Evolutionary conservation across 2,888 invertebrate genomes (phyloP), one percentile per base, ranked within the genome.

Genomic region (Dicycla oo): DNA sequence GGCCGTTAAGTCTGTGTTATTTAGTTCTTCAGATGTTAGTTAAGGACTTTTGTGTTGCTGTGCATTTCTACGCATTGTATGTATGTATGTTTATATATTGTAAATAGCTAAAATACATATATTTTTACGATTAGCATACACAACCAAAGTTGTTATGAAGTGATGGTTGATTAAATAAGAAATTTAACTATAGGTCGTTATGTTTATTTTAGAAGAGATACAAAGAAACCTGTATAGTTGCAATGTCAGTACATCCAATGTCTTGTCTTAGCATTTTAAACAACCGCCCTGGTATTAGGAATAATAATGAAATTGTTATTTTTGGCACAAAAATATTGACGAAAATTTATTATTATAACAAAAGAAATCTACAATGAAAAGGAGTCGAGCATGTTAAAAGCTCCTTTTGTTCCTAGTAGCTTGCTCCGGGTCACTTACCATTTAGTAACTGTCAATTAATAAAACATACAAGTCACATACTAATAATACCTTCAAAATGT

Each of bases 101-200:
- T 96, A 96, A 93, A 96, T 96, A 96, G 94, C 92, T 95, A 94
- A 94, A 94, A 92, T 94, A 95, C 94, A 93, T 89, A 95, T 96
- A 96, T 96, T 96, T 96, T 96, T 96, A 96, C 96, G 96, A 95
- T 91, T 96, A 96, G 96, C 93, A 93, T 96, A 96, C 96, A 95
- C 96, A 96, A 96, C 96, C 96, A 96, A 96, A 96, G 96, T 96
- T 96, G 96, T 96, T 96, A 96, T 94, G 94, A 96, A 95, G 95
- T 96, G 95, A 96, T 95, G 96, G 96, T 96, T 96, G 96, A 95
- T 93, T 94, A 94, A 95, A 95, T 95, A 93, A 94, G 94, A 95
- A 94, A 93, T 91, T 93, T 93, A 94, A 89, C 91, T 94, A 91
- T 95, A 95, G 93, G 93, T 94, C 93, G 95, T 96, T 96, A 95